phyloP scores from a whole-genome alignment of 1,140 invertebrate species.

The Lordiphosa collinella region DNA sequence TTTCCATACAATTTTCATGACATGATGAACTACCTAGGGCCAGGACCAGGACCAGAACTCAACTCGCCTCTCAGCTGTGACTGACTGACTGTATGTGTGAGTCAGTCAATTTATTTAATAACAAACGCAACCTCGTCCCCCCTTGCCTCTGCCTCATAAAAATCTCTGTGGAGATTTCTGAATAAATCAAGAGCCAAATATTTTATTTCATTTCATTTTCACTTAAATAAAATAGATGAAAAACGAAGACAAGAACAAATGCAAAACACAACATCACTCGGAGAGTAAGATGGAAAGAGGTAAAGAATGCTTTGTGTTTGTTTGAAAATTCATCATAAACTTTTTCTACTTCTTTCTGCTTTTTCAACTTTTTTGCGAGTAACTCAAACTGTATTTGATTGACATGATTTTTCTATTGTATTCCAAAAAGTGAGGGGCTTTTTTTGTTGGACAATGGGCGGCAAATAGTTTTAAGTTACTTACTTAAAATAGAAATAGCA shows the following conservation, averaged over 20 bases:
- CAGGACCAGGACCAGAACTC: constrained; percentile 34
- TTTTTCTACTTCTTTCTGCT: neutral
- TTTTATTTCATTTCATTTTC: constrained; percentile 64
- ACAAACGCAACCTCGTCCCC: constrained; percentile 45
- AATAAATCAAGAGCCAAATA: constrained; percentile 69
- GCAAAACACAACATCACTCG: constrained; percentile 6
- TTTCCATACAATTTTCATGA: constrained; percentile 79
- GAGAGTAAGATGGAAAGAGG: neutral
- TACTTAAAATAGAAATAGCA: too few relatives aligned
- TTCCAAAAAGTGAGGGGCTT: neutral
- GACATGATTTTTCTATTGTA: constrained; percentile 5
- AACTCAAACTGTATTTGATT: constrained; percentile 9
- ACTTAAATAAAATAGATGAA: constrained; percentile 35
- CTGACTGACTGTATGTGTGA: constrained; percentile 39
- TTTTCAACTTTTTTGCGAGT: neutral
- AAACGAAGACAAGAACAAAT: constrained; percentile 11
- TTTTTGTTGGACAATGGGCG: too few relatives aligned
- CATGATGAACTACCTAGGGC: constrained; percentile 73
- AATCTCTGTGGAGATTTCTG: constrained; percentile 53
- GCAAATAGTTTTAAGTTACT: too few relatives aligned
- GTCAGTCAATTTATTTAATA: constrained; percentile 78
- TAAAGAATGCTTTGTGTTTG: constrained; percentile 2
- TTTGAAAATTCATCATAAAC: constrained; percentile 6
- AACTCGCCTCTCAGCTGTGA: constrained; percentile 32
- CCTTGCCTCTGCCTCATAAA: constrained; percentile 22